Base-by-base conservation (phyloP, 1,140 invertebrate genomes). In the Drosophila asahinai region DNA sequence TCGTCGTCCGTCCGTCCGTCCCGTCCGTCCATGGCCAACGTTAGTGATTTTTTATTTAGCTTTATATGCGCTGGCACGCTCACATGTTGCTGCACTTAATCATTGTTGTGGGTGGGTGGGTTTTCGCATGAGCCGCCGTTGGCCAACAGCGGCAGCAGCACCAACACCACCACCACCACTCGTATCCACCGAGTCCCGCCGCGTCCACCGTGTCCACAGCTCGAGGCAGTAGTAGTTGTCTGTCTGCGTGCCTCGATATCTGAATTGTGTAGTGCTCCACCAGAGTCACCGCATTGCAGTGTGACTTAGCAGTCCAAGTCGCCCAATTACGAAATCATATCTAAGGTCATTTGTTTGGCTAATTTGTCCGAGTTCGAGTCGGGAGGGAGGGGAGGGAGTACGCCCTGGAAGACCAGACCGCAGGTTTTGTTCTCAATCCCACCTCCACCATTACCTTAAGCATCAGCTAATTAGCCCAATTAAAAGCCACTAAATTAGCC, bases 281-380 rank as follows among this genome's bases (percentile, higher is more conserved):
- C 22, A 25, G 22, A 25, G 22, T 25, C 22, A 25, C 22, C 22
- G 22, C 22, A 25, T 25, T 25, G 22, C 22, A 25, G 22, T 25
- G 22, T 25, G 22, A 25, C 22, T 25, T 25, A 25, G 48, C 49
- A 38, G 54, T 40, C 52, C 67, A 68, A 83, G 70, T 72, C 77
- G 68, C 68, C 84, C 84, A 84, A 81, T 89, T 89, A 84, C 84
- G 84, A 89, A 89, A 89, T 89, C 84, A 90, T 89, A 90, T 89
- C 84, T 89, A 89, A 89, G 84, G 84, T 89, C 84, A 90, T 89
- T 90, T 89, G 84, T 89, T 81, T 64, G 55, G 67, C 84, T 89
- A 90, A 89, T 89, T 89, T 90, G 75, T 65, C 55, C 19, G 38
- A 65, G 45, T 78, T 55, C 22, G 67, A 63, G 30, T 11, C 33